phyloP scores from a whole-genome alignment of 2,888 invertebrate species.

The Drosophila neonasuta region DNA sequence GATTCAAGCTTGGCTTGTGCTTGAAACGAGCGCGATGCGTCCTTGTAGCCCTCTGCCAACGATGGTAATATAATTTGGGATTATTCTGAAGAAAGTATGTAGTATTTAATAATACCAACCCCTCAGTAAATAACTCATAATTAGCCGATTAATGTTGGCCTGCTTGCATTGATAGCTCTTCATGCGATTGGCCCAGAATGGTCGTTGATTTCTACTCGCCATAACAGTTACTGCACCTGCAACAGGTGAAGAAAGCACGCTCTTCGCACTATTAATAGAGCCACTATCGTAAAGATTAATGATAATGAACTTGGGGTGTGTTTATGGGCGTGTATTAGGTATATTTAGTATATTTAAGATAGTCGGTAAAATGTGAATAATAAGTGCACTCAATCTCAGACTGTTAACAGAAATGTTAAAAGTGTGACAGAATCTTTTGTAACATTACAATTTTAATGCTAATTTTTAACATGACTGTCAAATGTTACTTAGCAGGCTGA shows the following conservation, averaged over 20 bases:
- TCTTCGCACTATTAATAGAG: neutral
- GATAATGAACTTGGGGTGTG: neutral
- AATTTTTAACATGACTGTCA: too few relatives aligned
- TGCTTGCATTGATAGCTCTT: conserved; percentile 60
- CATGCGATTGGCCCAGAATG: conserved; percentile 59
- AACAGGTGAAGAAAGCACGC: neutral
- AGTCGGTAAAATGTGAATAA: neutral
- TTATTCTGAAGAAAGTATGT: conserved; percentile 1
- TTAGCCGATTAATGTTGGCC: conserved; percentile 57
- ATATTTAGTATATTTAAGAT: neutral
- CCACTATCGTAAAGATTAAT: neutral
- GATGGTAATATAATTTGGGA: neutral
- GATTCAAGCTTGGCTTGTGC: conserved; percentile 39
- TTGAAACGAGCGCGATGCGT: conserved; percentile 49
- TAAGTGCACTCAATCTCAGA: too few relatives aligned
- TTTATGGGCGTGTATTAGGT: neutral
- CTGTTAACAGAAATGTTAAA: too few relatives aligned
- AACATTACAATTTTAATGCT: too few relatives aligned
- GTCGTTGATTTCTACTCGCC: conserved; percentile 21
- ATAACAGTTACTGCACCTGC: conserved; percentile 9
- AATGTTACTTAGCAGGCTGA: too few relatives aligned
- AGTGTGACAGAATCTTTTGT: too few relatives aligned
- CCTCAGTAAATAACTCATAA: conserved; percentile 59
- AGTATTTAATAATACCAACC: conserved; percentile 29
- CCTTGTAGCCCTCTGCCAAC: conserved; percentile 57